Evolutionary conservation across 1,140 invertebrate genomes (phyloP), one percentile per base, ranked within the genome.

Genomic region (Diploscapter pachys): DNA sequence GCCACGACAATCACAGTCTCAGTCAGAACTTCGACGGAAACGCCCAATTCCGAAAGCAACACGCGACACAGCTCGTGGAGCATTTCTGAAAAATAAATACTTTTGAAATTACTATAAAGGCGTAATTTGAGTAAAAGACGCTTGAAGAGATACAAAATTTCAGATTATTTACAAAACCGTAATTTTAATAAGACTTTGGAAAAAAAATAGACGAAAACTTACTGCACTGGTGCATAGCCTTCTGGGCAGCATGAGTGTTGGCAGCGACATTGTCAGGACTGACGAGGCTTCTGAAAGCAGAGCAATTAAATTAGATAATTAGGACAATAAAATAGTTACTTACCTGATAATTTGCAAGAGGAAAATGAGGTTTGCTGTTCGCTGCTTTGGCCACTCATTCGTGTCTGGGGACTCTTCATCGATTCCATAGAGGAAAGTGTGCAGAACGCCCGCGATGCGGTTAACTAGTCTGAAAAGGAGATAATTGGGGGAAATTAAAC

Each of bases 1-100:
- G 92, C 93, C 3, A 99, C 93, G 5, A 94, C 92, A 84, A 92
- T 95, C 77, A 99, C 96, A 0, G 94, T 94, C 89, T 98, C 95
- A 2, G 94, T 96, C 13, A 99, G 87, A 13, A 74, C 70, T 64
- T 98, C 94, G 0, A 93, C 93, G 0, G 96, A 95, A 1, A 99
- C 93, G n/a, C 95, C 95, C 85, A 90, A 92, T 3, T 94, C 92
- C 92, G 98, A 96, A 4, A 99, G 86, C 76, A 84, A 64, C 8
- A 83, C 79, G 53, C 76, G 71, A 83, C 94, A 96, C n/a, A 90
- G 79, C 59, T 88, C 85, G 72, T 88, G 85, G 51, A 90, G 80
- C 6, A 98, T 86, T 59, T 91, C 90, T 87, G 73, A 56, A 83
- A 77, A 9, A 51, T 9, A 76, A 50, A 8, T 1, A 68, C 5